A percentile compares a stretch with the other conserved stretches of the same genome.
These are phyloP conservation scores for Agriopis aurantiaria DNA, from an alignment of 2,888 invertebrate genomes.

Conservation along the genomic window DNA sequence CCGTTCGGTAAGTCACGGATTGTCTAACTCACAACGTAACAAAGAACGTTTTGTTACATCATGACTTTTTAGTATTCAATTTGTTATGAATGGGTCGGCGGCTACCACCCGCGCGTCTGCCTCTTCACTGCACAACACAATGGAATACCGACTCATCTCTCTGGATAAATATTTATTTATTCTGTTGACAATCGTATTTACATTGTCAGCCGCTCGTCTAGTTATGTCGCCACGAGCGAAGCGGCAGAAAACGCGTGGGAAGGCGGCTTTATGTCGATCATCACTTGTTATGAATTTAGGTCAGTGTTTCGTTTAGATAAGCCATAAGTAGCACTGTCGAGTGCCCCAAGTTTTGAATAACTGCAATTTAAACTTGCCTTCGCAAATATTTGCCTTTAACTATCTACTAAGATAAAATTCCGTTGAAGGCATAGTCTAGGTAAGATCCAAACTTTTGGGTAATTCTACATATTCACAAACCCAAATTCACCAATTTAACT, in stretches of 20 bases:
- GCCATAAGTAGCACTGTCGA: conserved; percentile 44
- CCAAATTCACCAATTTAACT: background rate
- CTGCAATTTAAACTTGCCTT: conserved; percentile 12
- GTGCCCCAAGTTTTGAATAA: conserved; percentile 41
- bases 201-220: conserved; percentile 74
- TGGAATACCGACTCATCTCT: conserved; percentile 76
- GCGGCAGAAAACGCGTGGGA: conserved; percentile 68
- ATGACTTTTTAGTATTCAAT: conserved; percentile 61
- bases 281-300: conserved; percentile 75
- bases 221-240: conserved; percentile 65
- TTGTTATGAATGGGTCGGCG: conserved; percentile 57
- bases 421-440: background rate
- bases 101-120: conserved; percentile 63
- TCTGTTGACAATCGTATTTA: conserved; percentile 84
- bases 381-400: conserved; percentile 25
- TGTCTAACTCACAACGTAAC: conserved; percentile 27
- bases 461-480: background rate
- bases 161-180: conserved; percentile 84
- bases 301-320: conserved; percentile 66
- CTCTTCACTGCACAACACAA: conserved; percentile 60
- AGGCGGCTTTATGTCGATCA: conserved; percentile 71
- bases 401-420: background rate
- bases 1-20: conserved; percentile 68
- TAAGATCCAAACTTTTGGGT: background rate
- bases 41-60: conserved; percentile 60